These are phyloP conservation scores for Tenthredo distinguenda DNA, from an alignment of 2,888 invertebrate genomes.

Conservation along the genomic window DNA sequence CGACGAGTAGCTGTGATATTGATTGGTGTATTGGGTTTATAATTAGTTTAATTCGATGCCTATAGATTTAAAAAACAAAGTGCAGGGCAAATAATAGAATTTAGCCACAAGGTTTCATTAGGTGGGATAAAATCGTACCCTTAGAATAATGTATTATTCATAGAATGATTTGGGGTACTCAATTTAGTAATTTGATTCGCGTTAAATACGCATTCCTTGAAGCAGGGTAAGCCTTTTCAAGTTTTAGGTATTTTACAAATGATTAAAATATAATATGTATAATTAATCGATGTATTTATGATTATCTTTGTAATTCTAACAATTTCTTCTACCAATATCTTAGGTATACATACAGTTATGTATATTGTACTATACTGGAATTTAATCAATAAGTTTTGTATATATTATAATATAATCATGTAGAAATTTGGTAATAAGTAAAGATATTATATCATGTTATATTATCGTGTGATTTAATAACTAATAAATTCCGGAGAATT, in stretches of 20 bases:
- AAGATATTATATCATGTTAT: conserved; percentile 16
- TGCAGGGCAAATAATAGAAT: neutral
- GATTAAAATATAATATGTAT: conserved; percentile 16
- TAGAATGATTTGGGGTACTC: neutral
- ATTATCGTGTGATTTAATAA: conserved; percentile 1
- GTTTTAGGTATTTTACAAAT: neutral
- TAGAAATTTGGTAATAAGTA: conserved; percentile 38
- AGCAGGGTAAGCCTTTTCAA: conserved; percentile 25
- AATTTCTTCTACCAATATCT: neutral
- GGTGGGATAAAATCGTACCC: neutral
- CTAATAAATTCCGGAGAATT: neutral
- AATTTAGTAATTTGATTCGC: conserved; percentile 1
- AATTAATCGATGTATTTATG: conserved; percentile 28
- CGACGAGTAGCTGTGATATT: conserved; percentile 76
- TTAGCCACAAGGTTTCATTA: neutral
- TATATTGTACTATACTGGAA: neutral
- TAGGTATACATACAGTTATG: conserved; percentile 10
- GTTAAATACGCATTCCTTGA: conserved; percentile 8
- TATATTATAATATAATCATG: conserved; percentile 28
- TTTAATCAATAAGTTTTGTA: conserved; percentile 3
- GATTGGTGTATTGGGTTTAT: conserved; percentile 71
- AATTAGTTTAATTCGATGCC: conserved; percentile 48
- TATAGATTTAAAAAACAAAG: neutral
- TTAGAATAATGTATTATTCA: neutral
- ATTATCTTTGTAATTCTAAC: conserved; percentile 21